Percentiles rank a stretch among this genome's conserved stretches.
Evolutionary conservation across 2,113 vertebrate species (phyloP).

Genomic region (Cinclus mexicanus): DNA sequence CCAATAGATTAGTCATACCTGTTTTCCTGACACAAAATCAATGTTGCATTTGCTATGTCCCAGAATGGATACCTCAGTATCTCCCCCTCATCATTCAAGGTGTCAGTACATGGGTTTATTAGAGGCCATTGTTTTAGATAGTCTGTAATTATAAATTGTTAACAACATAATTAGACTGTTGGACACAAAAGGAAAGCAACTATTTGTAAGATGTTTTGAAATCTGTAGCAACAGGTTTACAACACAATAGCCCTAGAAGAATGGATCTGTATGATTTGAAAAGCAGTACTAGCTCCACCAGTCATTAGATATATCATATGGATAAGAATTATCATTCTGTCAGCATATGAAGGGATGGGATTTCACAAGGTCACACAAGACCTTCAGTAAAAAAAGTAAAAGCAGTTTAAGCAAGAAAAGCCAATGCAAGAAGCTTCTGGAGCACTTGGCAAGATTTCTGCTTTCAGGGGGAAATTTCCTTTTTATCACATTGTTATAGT

Average conservation of each 20-base stretch:
- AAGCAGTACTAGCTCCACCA: neutral
- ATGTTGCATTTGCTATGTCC: neutral
- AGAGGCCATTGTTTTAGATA: neutral
- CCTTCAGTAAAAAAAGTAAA: neutral
- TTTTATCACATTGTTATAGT: neutral
- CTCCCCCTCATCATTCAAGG: neutral
- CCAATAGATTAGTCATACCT: neutral
- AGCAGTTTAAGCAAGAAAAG: neutral
- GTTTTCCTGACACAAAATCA: neutral
- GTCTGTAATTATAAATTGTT: neutral
- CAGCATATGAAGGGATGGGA: neutral
- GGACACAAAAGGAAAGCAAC: neutral
- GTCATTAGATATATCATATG: neutral
- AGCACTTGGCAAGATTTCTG: neutral
- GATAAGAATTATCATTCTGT: conserved; percentile 13
- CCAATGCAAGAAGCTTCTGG: neutral
- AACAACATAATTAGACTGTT: neutral
- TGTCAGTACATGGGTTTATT: neutral
- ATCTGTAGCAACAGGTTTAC: neutral
- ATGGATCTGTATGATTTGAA: neutral
- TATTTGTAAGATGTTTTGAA: neutral
- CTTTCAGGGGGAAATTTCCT: neutral
- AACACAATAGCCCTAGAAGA: neutral
- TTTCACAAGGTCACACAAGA: conserved; percentile 21
- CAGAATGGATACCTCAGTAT: neutral